Conservation (phyloP, 2,888 invertebrate species). For the Drosophila percnosoma region DNA sequence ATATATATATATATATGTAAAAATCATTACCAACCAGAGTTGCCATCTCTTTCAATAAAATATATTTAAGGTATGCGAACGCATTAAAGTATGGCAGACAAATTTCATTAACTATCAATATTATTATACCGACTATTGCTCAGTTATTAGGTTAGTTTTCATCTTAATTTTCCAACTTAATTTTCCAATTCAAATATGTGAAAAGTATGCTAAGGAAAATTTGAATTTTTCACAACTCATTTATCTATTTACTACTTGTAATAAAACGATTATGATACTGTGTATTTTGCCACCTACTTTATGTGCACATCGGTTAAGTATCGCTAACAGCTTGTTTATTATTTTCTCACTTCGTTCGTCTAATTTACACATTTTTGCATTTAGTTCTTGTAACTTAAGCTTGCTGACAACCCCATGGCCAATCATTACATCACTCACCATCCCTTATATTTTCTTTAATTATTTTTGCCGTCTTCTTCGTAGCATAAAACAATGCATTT, state of each 20-base stretch:
- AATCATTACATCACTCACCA: conserved; percentile 49
- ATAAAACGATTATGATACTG: neutral
- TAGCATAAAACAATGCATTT: conserved; percentile 72
- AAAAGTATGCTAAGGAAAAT: neutral
- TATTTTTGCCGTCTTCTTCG: conserved; percentile 21
- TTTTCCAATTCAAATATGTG: neutral
- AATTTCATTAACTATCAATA: neutral
- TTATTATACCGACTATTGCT: neutral
- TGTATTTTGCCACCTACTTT: neutral
- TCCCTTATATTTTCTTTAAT: conserved; percentile 40
- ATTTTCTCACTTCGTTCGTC: neutral
- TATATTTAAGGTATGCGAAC: neutral
- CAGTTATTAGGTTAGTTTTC: no score
- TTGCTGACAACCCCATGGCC: conserved; percentile 59
- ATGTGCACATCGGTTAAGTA: neutral
- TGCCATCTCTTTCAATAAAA: conserved; percentile 14
- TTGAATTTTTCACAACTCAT: no score
- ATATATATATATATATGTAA: neutral
- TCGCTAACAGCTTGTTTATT: neutral
- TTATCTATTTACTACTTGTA: neutral
- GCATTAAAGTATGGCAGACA: rapidly evolving
- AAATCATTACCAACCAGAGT: conserved; percentile 52
- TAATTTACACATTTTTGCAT: neutral
- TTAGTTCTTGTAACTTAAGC: conserved; percentile 13
- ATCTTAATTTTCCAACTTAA: no score